Evolutionary conservation across 2,113 vertebrate genomes (phyloP).

Genomic region (Anguilla japonica): DNA sequence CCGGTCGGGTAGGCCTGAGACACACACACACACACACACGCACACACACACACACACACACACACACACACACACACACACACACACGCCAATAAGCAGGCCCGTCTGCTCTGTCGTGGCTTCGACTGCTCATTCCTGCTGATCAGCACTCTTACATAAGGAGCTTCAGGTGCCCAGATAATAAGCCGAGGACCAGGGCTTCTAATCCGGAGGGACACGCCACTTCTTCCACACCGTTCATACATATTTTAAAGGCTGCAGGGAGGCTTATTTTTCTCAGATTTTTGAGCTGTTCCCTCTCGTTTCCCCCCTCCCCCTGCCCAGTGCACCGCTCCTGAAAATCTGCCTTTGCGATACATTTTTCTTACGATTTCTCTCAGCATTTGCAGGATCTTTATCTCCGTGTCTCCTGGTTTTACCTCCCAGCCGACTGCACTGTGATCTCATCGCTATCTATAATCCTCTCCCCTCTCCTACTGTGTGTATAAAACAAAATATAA

Average conservation of each 20-base stretch:
- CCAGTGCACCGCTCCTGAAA: background rate
- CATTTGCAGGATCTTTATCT: background rate
- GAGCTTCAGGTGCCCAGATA: background rate
- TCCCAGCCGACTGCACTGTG: background rate
- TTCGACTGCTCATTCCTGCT: background rate
- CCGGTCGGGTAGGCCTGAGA: too few relatives aligned
- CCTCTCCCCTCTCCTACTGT: too few relatives aligned
- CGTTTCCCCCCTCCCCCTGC: background rate
- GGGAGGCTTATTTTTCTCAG: conserved; percentile 9
- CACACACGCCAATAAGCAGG: background rate
- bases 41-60: too few relatives aligned
- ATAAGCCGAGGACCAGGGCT: background rate
- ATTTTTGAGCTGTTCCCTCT: background rate
- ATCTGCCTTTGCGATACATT: background rate
- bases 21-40: too few relatives aligned
- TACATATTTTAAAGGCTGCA: conserved; percentile 33
- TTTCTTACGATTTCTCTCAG: background rate
- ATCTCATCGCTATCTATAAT: too few relatives aligned
- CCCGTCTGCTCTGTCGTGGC: background rate
- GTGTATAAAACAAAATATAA: too few relatives aligned
- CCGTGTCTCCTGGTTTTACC: background rate
- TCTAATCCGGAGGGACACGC: background rate
- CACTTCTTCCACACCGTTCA: conserved; percentile 12
- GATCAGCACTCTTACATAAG: background rate
- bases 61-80: too few relatives aligned